Evolutionary conservation across 2,797 vertebrate genomes (phyloP).

Genomic region (Taeniopygia guttata): DNA sequence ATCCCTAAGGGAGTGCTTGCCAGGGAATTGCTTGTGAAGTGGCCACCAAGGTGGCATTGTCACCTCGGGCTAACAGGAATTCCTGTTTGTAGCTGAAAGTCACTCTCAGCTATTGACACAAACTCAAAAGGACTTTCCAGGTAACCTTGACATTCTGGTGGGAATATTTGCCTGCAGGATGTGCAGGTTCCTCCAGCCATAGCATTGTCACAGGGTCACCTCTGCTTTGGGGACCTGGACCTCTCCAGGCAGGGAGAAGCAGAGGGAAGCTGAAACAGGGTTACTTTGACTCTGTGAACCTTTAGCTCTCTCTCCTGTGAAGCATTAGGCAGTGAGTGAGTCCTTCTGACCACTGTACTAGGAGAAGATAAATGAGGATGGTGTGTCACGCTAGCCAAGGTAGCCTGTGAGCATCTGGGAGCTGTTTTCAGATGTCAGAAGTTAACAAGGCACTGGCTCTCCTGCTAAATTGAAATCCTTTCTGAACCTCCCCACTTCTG

Average conservation of each 20-base stretch:
- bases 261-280: neutral
- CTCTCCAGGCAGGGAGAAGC: neutral
- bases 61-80: neutral
- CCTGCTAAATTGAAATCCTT: constrained; percentile 11
- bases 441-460: constrained; percentile 12
- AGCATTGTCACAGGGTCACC: neutral
- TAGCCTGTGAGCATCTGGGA: neutral
- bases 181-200: neutral
- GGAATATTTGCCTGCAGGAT: neutral
- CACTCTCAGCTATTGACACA: neutral
- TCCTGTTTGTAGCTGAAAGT: neutral
- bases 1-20: neutral
- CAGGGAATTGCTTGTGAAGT: neutral
- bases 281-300: neutral
- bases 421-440: neutral
- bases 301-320: neutral
- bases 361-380: neutral
- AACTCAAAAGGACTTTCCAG: neutral
- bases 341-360: neutral
- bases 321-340: neutral
- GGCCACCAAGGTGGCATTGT: neutral
- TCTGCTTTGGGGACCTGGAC: neutral
- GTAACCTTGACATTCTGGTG: neutral
- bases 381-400: neutral
- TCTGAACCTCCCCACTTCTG: neutral